These are phyloP conservation scores for Palloptera scutellata DNA, from an alignment of 2,888 invertebrate species.

Conservation along the genomic window DNA sequence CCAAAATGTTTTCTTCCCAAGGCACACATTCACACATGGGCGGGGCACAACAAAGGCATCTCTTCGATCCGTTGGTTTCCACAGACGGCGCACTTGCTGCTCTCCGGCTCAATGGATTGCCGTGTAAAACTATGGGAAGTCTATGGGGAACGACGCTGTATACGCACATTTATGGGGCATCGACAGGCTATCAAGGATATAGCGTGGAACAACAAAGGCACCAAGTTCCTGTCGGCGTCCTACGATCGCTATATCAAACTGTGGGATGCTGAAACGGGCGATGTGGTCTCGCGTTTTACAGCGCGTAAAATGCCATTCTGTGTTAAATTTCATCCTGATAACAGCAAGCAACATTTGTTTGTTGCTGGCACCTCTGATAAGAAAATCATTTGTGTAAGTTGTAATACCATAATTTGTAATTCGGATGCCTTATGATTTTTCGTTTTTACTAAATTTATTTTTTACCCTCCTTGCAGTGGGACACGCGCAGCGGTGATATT, in stretches of 20 bases:
- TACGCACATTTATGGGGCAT: conserved; percentile 96
- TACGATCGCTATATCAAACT: conserved; percentile 97
- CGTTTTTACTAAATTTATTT: conserved; percentile 4
- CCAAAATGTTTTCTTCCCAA: conserved; percentile 96
- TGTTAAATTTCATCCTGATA: conserved; percentile 97
- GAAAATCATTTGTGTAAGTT: conserved; percentile 96
- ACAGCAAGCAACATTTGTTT: conserved; percentile 96
- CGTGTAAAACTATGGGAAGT: conserved; percentile 99
- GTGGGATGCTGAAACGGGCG: conserved; percentile 99
- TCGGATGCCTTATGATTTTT: conserved; percentile 3
- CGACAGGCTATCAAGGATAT: conserved; percentile 95
- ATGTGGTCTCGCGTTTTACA: conserved; percentile 85
- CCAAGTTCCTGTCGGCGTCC: conserved; percentile 93
- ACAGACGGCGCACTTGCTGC: conserved; percentile 88
- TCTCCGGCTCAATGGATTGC: conserved; percentile 97
- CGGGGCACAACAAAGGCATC: conserved; percentile 96
- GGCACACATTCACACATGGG: conserved; percentile 94
- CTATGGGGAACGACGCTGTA: conserved; percentile 90
- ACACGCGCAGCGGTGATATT: conserved; percentile 91
- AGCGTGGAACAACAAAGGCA: conserved; percentile 93
- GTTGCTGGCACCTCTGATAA: conserved; percentile 99
- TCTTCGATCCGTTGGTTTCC: conserved; percentile 96
- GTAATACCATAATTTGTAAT: not conserved
- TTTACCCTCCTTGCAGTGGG: conserved; percentile 74
- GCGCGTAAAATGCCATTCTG: conserved; percentile 98